Evolutionary conservation across 2,797 vertebrate genomes (phyloP), one percentile per base, ranked within the genome.

Genomic region (Anabas testudineus): DNA sequence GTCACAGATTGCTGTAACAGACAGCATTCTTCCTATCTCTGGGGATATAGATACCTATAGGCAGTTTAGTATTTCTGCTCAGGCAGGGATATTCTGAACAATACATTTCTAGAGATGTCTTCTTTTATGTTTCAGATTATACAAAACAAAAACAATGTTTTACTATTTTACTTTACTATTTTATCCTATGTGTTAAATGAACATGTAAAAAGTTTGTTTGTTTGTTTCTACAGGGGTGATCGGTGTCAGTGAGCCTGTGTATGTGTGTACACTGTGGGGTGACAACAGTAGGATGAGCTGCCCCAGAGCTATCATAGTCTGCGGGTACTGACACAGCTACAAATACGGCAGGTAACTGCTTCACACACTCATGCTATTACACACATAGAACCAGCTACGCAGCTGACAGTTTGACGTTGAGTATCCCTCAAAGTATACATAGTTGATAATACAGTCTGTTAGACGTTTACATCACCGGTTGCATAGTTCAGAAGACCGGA

Each of bases 261-360:
- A 55, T 30, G 45, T 61, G 68, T 67, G 58, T 55, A 66, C 55
- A 66, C 71, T 49, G 65, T 65, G 56, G 81, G 83, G 78, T 69
- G 80, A 82, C 80, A 55, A 85, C 77, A 71, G 71, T 86, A 91
- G 80, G 74, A 94, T 92, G 90, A 90, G 74, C 78, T 72, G 71
- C 80, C 84, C 73, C 41, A 46, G 59, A 87, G 74, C 68, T 62
- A 55, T 76, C 72, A 42, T 86, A 80, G 74, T 89, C 85, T 75
- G 71, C 56, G 45, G 89, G 81, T 88, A 91, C 86, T 93, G 82
- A 94, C 69, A 87, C 78, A 81, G 41, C 78, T 87, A 55, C 87
- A 80, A 79, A 83, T 80, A 89, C 82, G 53, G 91, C 90, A 94
- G 94, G 94, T 94, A 92, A 86, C 49, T 41, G 52, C 22, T 28